Percentiles rank a stretch among this genome's conserved stretches.
These are phyloP conservation scores for Smutsia gigantea DNA, from an alignment of 2,797 vertebrate genomes.

Conservation along the genomic window DNA sequence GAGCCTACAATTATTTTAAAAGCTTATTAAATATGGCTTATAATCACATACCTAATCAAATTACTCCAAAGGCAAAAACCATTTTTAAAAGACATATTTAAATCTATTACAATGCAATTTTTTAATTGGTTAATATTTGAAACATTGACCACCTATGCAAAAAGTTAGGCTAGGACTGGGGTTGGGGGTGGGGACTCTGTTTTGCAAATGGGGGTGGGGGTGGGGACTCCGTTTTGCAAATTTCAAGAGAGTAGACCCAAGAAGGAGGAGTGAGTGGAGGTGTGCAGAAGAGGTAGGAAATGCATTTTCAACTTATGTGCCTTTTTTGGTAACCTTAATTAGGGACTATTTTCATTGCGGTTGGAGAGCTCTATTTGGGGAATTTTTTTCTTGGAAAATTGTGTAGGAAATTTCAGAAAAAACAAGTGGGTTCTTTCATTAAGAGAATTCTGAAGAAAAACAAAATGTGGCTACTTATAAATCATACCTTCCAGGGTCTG, in stretches of 20 bases:
- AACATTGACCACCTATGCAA: neutral
- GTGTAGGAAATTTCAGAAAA: conserved; percentile 8
- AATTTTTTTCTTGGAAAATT: neutral
- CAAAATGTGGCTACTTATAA: neutral
- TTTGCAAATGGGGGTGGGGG: neutral
- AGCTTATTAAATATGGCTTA: neutral
- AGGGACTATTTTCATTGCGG: neutral
- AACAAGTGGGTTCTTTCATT: neutral
- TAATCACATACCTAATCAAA: neutral
- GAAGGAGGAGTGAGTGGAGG: fast-evolving
- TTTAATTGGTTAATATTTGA: conserved; percentile 20
- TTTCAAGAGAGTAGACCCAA: neutral
- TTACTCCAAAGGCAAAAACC: neutral
- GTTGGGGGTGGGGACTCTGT: neutral
- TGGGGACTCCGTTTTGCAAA: neutral
- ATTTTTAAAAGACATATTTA: neutral
- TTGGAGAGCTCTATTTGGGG: neutral
- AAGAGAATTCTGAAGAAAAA: conserved; percentile 33
- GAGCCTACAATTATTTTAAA: neutral
- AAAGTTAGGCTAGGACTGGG: neutral
- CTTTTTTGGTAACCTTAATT: neutral
- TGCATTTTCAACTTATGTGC: neutral
- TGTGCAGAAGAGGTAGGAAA: neutral
- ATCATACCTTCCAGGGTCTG: neutral
- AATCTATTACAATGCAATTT: neutral